These are phyloP conservation scores for Ameiurus melas DNA, from an alignment of 2,113 vertebrate genomes.

Conservation along the genomic window DNA sequence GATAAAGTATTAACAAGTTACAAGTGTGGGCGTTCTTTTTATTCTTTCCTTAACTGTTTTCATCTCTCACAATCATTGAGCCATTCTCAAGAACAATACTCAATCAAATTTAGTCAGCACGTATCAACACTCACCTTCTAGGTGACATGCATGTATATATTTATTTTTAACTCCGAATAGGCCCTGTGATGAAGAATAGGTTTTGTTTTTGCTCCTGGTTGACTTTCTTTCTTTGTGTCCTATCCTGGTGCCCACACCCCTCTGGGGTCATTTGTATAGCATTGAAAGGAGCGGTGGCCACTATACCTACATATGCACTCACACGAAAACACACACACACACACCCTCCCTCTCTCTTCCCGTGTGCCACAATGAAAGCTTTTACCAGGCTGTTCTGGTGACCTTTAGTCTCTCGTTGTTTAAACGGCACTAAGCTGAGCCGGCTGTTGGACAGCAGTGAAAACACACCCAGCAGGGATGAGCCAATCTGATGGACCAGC, in stretches of 20 bases:
- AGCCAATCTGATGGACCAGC: conserved; percentile 43
- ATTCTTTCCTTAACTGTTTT: neutral
- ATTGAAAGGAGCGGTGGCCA: conserved; percentile 24
- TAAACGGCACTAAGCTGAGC: conserved; percentile 47
- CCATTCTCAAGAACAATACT: neutral
- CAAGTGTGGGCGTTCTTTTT: neutral
- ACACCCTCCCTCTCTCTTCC: neutral
- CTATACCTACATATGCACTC: conserved; percentile 4
- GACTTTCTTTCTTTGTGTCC: conserved; percentile 16
- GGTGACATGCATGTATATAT: neutral
- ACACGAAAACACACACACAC: neutral
- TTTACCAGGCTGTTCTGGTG: conserved; percentile 53
- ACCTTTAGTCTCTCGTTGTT: conserved; percentile 57
- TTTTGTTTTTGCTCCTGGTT: conserved; percentile 26
- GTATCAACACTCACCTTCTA: neutral
- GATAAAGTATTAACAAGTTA: neutral
- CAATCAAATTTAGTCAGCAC: neutral
- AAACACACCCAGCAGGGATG: conserved; percentile 42
- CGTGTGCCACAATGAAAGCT: conserved; percentile 49
- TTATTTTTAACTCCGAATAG: conserved; percentile 34
- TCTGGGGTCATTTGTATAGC: conserved; percentile 44
- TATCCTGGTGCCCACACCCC: conserved; percentile 32
- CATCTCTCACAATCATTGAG: neutral
- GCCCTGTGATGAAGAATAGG: neutral
- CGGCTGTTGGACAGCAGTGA: conserved; percentile 48